These are phyloP conservation scores for Cheilosia pagana DNA, from an alignment of 2,888 invertebrate species.

Conservation along the genomic window DNA sequence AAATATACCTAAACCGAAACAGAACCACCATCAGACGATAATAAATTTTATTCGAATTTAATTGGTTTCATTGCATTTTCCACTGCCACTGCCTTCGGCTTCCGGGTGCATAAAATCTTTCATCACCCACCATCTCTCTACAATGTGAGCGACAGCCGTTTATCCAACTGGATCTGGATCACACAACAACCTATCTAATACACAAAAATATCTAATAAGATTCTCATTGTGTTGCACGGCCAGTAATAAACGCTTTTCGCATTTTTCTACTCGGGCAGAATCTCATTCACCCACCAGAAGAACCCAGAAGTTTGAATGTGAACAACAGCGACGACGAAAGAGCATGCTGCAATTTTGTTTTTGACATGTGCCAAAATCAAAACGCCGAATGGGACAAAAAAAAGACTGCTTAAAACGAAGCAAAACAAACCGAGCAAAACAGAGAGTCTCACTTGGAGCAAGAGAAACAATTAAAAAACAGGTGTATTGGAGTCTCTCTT, in stretches of 20 bases:
- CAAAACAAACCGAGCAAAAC: constrained; percentile 69
- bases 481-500: constrained; percentile 71
- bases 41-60: constrained; percentile 63
- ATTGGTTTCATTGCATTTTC: constrained; percentile 45
- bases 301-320: neutral
- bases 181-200: neutral
- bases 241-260: constrained; percentile 21
- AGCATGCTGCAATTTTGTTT: constrained; percentile 39
- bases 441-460: constrained; percentile 35
- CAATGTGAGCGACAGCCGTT: constrained; percentile 10
- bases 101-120: constrained; percentile 42
- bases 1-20: constrained; percentile 4
- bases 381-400: constrained; percentile 7
- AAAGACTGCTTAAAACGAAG: constrained; percentile 16
- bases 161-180: constrained; percentile 22
- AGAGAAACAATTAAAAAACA: constrained; percentile 63
- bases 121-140: constrained; percentile 3
- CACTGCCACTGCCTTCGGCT: constrained; percentile 24
- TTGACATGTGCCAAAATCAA: constrained; percentile 68
- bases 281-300: neutral
- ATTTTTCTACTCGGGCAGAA: constrained; percentile 14
- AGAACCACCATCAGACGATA: constrained; percentile 3
- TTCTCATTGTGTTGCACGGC: constrained; percentile 28
- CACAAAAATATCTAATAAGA: constrained; percentile 28
- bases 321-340: constrained; percentile 7